These are phyloP conservation scores for Ramazzottius varieornatus DNA, from an alignment of 2,888 invertebrate genomes.

Conservation along the genomic window DNA sequence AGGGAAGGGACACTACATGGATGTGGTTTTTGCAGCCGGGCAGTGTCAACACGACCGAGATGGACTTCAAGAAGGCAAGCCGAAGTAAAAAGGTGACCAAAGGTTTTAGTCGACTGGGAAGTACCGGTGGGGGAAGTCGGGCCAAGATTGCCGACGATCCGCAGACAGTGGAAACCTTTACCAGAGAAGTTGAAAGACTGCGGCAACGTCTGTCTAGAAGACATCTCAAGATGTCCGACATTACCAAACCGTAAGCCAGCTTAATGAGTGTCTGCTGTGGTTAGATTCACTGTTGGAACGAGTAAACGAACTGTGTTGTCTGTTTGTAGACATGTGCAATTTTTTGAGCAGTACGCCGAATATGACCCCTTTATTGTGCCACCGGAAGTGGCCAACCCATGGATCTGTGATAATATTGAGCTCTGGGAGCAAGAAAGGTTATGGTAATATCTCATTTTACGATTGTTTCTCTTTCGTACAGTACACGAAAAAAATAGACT, in stretches of 20 bases:
- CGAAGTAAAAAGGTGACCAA: slow-evolving; percentile 27
- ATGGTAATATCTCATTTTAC: slow-evolving; percentile 34
- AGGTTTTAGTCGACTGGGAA: slow-evolving; percentile 12
- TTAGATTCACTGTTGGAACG: background rate
- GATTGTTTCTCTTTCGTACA: too few relatives aligned
- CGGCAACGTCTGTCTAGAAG: slow-evolving; percentile 53
- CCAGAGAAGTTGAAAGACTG: slow-evolving; percentile 32
- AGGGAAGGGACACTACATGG: too few relatives aligned
- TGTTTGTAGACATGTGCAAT: slow-evolving; percentile 38
- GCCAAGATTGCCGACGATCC: background rate
- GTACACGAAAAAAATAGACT: too few relatives aligned
- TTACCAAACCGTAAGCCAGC: slow-evolving; percentile 58
- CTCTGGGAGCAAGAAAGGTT: slow-evolving; percentile 89
- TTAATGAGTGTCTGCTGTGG: background rate
- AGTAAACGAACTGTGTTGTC: background rate
- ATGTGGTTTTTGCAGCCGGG: slow-evolving; percentile 43
- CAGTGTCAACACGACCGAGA: slow-evolving; percentile 90
- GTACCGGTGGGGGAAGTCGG: background rate
- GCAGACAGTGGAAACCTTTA: background rate
- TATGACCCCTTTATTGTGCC: slow-evolving; percentile 81
- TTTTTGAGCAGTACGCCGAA: slow-evolving; percentile 80
- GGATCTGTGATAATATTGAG: slow-evolving; percentile 80
- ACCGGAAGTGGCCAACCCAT: slow-evolving; percentile 82
- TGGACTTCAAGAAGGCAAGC: slow-evolving; percentile 84
- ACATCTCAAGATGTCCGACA: slow-evolving; percentile 70